Percentiles rank a stretch among this genome's conserved stretches.
Evolutionary conservation across 2,888 invertebrate genomes (phyloP).

Genomic region (Esperia sulphurella): DNA sequence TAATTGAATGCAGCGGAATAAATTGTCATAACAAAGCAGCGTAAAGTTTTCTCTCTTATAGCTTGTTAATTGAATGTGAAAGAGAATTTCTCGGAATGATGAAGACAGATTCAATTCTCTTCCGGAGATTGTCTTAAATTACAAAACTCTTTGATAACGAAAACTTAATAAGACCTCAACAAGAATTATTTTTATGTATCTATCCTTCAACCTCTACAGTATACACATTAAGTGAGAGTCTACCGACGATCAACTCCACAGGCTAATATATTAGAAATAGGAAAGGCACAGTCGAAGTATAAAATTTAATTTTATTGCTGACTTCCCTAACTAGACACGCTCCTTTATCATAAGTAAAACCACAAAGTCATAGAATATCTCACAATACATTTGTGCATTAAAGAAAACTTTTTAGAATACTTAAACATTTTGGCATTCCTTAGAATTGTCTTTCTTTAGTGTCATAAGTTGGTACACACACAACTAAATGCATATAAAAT

Average conservation of each 20-base stretch:
- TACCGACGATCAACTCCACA: constrained; percentile 63
- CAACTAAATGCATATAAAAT: not conserved
- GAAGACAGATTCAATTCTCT: constrained; percentile 35
- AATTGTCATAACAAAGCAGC: constrained; percentile 24
- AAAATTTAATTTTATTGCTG: constrained; percentile 79
- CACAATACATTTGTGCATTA: constrained; percentile 6
- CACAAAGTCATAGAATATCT: constrained; percentile 2
- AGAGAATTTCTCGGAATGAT: constrained; percentile 43
- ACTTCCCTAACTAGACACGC: constrained; percentile 67
- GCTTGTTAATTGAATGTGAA: constrained; percentile 30
- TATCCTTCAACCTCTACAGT: constrained; percentile 55
- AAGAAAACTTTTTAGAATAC: constrained; percentile 25
- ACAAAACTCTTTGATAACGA: constrained; percentile 33
- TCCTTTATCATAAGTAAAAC: constrained; percentile 42
- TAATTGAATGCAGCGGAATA: constrained; percentile 28
- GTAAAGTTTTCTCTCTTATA: constrained; percentile 29
- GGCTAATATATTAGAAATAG: constrained; percentile 77
- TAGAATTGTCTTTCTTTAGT: not conserved
- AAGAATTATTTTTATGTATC: constrained; percentile 45
- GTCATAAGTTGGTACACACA: not conserved
- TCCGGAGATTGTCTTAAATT: constrained; percentile 39
- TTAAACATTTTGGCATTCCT: constrained; percentile 14
- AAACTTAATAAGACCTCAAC: constrained; percentile 51
- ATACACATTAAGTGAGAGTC: constrained; percentile 62
- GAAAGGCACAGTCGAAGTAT: constrained; percentile 80